Evolutionary conservation across 1,140 invertebrate species (phyloP), one percentile per base, ranked within the genome.

Genomic region (Platyura marginata): DNA sequence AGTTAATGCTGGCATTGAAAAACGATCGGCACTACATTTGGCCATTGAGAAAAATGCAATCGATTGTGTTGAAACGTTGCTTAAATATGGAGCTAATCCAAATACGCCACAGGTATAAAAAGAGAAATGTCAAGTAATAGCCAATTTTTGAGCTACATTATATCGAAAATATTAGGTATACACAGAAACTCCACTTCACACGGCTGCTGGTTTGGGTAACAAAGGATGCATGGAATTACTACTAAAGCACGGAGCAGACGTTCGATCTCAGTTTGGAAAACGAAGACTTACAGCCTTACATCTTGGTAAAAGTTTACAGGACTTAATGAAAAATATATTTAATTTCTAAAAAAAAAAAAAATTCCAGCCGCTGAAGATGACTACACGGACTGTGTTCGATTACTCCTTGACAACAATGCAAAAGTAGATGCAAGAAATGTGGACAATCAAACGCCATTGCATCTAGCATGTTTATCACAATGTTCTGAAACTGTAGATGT

Each of bases 181-280:
- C 48, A 84, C 78, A 3, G 82, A 87, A 63, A 86, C 84, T 0
- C 82, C 85, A 0, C 56, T 91, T 3, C 85, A 89, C 47, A 75
- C 87, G 3, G 83, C 84, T 9, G 77, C 81, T 15, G 71, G 77
- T 36, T 60, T 81, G 23, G 84, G 84, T 9, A 74, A 74, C 21
- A 62, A 69, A 0, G 63, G 65, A 40, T 81, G 79, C 51, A 65
- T 82, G 3, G 72, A 74, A 51, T 51, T 86, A 16, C 60, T 87
- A 2, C 59, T 87, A 21, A 67, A 66, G 40, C 66, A 79, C 45
- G 80, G 80, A 16, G 83, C 83, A 3, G 80, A 85, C 49, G 78
- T 83, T 2, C 66, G 77, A 22, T 77, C 80, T 0, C 77, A 79
- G 44, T 68, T 75, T 35, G 81, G 81, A 0, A 52, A 64, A 9